phyloP scores from a whole-genome alignment of 2,888 invertebrate genomes.

The Dicyrtoma fusca region DNA sequence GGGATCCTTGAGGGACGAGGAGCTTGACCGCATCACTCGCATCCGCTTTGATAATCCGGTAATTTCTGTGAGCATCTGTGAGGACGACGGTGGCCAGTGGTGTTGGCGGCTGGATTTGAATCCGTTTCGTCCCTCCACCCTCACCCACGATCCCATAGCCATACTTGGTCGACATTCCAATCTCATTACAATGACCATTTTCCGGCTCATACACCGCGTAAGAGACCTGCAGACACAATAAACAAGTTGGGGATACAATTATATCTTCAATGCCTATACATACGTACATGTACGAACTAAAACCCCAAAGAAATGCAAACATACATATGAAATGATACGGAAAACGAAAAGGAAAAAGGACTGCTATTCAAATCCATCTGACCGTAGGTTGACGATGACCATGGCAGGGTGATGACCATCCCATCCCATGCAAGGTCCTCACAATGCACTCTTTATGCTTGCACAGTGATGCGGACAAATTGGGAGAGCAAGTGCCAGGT shows the following conservation, averaged over 20 bases:
- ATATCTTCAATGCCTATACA: too few species aligned
- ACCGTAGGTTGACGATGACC: too few species aligned
- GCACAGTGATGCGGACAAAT: not conserved
- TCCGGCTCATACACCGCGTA: constrained; percentile 88
- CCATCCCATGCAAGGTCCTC: too few species aligned
- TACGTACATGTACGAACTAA: too few species aligned
- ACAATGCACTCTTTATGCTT: too few species aligned
- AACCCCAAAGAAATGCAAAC: too few species aligned
- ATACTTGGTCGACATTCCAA: constrained; percentile 54
- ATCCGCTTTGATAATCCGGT: constrained; percentile 80
- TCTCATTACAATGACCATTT: constrained; percentile 56
- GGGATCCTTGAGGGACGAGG: constrained; percentile 81
- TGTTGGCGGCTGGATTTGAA: constrained; percentile 72
- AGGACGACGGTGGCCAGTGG: constrained; percentile 69
- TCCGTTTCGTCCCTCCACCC: constrained; percentile 65
- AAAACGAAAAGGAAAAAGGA: not conserved
- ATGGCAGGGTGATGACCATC: too few species aligned
- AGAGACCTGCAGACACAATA: constrained; percentile 66
- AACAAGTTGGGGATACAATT: too few species aligned
- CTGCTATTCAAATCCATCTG: too few species aligned
- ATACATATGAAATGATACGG: constrained; percentile 22
- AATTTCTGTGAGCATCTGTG: constrained; percentile 76
- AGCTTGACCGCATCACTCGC: constrained; percentile 76
- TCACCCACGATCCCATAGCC: constrained; percentile 68
- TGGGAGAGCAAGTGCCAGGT: constrained; percentile 6